These are phyloP conservation scores for Heterodera filipjevi DNA, from an alignment of 2,888 invertebrate species.

Conservation along the genomic window DNA sequence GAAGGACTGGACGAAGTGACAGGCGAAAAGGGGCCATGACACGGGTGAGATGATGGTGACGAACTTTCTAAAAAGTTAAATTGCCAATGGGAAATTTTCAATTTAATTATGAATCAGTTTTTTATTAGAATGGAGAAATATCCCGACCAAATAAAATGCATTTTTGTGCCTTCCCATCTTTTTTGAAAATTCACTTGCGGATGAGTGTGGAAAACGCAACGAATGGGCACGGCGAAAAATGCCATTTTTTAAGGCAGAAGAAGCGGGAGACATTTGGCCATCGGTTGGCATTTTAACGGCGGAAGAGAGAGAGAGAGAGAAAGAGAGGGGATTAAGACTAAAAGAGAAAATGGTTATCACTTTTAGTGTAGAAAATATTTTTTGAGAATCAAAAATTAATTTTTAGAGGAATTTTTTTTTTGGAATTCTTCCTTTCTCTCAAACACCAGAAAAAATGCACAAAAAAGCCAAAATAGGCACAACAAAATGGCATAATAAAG, in stretches of 20 bases:
- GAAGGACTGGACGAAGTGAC: slow-evolving; percentile 29
- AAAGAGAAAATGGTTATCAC: too few species aligned
- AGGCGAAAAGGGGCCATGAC: not conserved
- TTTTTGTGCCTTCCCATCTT: not conserved
- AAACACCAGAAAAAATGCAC: too few species aligned
- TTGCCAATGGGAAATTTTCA: too few species aligned
- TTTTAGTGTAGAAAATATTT: too few species aligned
- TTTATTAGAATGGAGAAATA: too few species aligned
- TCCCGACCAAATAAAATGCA: too few species aligned
- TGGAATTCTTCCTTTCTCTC: too few species aligned
- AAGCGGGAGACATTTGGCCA: slow-evolving; percentile 10
- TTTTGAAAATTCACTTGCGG: not conserved
- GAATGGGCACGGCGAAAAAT: slow-evolving; percentile 57
- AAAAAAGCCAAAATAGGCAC: too few species aligned
- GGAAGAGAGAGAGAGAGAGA: not conserved
- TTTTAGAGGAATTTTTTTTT: too few species aligned
- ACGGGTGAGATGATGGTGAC: not conserved
- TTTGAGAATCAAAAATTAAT: too few species aligned
- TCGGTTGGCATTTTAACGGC: slow-evolving; percentile 9
- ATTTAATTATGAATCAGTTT: too few species aligned
- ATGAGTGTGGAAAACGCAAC: slow-evolving; percentile 47
- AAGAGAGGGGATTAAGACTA: not conserved
- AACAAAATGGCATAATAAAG: too few species aligned
- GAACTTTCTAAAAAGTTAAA: not conserved
- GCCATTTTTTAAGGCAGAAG: not conserved